These are phyloP conservation scores for Anagrus nilaparvatae DNA, from an alignment of 1,140 invertebrate species.

Conservation along the genomic window DNA sequence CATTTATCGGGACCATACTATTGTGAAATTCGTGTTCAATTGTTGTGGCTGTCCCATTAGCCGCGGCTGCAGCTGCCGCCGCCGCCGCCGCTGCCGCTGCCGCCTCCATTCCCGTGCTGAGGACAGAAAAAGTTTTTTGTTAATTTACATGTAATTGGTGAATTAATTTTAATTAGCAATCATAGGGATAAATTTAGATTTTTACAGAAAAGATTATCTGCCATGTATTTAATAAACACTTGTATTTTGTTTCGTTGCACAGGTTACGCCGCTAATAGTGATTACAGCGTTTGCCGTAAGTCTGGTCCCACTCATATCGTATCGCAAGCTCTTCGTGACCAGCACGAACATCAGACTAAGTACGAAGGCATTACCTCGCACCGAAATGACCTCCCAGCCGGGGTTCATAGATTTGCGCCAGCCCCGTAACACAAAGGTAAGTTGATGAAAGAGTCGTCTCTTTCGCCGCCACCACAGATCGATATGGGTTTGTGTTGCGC, in stretches of 20 bases:
- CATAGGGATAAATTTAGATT: not conserved
- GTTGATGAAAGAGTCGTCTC: no score
- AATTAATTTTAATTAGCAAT: no score
- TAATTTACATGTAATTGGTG: constrained; percentile 2
- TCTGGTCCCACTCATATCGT: constrained; percentile 17
- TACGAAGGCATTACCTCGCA: not conserved
- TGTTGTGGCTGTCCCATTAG: constrained; percentile 33
- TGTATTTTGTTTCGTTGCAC: constrained; percentile 18
- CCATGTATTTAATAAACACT: not conserved
- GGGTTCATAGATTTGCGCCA: constrained; percentile 11
- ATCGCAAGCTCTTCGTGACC: constrained; percentile 21
- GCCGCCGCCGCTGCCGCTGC: constrained; percentile 29
- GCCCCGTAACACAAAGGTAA: not conserved
- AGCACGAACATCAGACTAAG: not conserved
- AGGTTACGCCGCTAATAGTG: constrained; percentile 31
- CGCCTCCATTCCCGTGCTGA: constrained; percentile 46
- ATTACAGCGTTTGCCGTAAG: constrained; percentile 16
- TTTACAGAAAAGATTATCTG: not conserved
- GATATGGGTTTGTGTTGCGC: constrained; percentile 10
- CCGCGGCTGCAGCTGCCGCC: constrained; percentile 25
- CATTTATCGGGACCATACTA: constrained; percentile 47
- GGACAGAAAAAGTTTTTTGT: constrained; percentile 4
- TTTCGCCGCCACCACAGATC: constrained; percentile 19
- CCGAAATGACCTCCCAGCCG: constrained; percentile 5
- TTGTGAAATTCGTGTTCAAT: constrained; percentile 54